Base-by-base conservation (phyloP, 2,888 invertebrate species). In the Harmothoe impar region DNA sequence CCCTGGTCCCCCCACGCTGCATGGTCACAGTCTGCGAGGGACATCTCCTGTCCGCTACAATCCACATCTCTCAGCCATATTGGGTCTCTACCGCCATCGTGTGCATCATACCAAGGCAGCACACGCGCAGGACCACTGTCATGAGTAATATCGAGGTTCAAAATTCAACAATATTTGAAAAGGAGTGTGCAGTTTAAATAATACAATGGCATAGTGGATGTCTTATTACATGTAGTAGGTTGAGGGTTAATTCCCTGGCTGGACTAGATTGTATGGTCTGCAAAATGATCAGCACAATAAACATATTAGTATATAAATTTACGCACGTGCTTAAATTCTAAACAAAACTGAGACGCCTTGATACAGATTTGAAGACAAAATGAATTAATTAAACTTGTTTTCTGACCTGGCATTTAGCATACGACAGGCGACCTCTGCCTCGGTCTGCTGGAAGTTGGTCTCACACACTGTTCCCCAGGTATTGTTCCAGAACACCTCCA, bases 21-120 rank as follows among this genome's bases (percentile, higher is more conserved):
- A 25, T 86, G 86, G 54, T 25, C 29, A 86, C 86, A 86, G 86
- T 86, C 86, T 7, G 86, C 86, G 5, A 86, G 56, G 29, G 86
- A 86, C 54, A 15, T 31, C 56, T 86, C 86, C 7, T 31, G 52
- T 20, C 86, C 86, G 25, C 52, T 86, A 25, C 86, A 86, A 7
- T 1, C 0, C 10, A 86, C 54, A 54, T 29, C 86, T 0, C 12
- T 20, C 15, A 86, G 10, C 86, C 52, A 54, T 51, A 54, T 52
- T 25, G 86, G 54, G 1, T 25, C 86, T n/a, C 1, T 1, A 17
- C 54, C 86, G 7, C 33, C 33, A 7, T 29, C 12, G 33, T 20
- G 5, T 43, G 7, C 43, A 7, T 23, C 43, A n/a, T 43, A 17
- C 15, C 35, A 7, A 0, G 33, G 81, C 20, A 81, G 3, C 20